These are phyloP conservation scores for Liodrosophila aerea DNA, from an alignment of 2,888 invertebrate genomes.

Conservation along the genomic window DNA sequence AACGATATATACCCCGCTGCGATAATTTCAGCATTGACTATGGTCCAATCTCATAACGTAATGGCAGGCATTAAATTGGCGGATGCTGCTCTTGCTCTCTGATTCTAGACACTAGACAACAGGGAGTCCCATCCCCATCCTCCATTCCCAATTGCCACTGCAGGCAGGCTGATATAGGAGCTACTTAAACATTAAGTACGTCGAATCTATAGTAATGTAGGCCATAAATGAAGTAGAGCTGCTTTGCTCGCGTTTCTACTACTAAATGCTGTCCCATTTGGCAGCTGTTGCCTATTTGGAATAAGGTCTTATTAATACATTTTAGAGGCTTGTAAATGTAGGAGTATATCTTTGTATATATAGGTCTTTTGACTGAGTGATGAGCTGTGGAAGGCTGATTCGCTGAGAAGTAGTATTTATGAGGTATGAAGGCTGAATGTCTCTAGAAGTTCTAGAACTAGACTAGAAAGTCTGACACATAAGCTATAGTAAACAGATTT, in stretches of 20 bases:
- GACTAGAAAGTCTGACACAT: no score
- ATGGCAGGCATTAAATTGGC: slow-evolving; percentile 68
- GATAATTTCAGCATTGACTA: slow-evolving; percentile 64
- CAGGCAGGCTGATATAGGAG: slow-evolving; percentile 41
- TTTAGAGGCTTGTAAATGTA: no score
- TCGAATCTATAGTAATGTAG: slow-evolving; percentile 14
- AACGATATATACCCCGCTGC: slow-evolving; percentile 46
- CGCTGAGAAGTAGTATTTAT: no score
- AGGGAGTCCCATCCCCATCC: slow-evolving; percentile 33
- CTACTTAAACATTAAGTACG: slow-evolving; percentile 63
- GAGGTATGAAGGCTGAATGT: no score
- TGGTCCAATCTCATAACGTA: slow-evolving; percentile 31
- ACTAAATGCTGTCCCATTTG: slow-evolving; percentile 8
- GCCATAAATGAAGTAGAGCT: slow-evolving; percentile 33
- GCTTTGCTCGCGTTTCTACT: slow-evolving; percentile 1
- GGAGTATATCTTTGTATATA: no score
- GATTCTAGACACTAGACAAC: slow-evolving; percentile 32
- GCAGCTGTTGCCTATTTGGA: no score
- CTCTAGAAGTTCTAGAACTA: no score
- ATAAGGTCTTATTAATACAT: no score
- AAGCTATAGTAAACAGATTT: no score
- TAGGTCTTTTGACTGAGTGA: no score
- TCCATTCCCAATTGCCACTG: neutral
- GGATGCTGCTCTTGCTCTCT: slow-evolving; percentile 29
- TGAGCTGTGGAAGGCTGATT: no score